Percentiles rank a stretch among this genome's conserved stretches.
Conservation (phyloP, 2,113 vertebrate genomes). For the Anhinga rufa region DNA sequence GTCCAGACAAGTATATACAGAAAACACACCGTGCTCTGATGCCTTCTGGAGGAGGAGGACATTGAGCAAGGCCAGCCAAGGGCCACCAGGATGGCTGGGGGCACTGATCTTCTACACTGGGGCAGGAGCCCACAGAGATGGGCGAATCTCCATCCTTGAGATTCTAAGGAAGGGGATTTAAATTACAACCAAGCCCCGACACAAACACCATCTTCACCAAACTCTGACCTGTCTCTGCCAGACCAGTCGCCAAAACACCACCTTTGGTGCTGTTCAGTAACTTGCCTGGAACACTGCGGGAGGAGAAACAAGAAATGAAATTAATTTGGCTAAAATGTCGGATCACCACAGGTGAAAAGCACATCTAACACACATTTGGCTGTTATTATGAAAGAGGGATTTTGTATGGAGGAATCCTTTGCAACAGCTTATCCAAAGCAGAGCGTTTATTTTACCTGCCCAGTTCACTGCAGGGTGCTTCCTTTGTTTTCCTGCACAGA, state of each 20-base stretch:
- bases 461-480: not conserved
- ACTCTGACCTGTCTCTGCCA: not conserved
- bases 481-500: not conserved
- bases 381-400: not conserved
- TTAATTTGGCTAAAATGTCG: not conserved
- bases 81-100: not conserved
- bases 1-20: not conserved
- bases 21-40: not conserved
- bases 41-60: not conserved
- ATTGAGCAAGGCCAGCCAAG: not conserved
- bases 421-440: not conserved
- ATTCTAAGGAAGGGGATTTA: not conserved
- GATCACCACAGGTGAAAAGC: not conserved
- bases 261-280: not conserved
- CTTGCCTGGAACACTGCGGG: fast-evolving
- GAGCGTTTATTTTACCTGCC: not conserved
- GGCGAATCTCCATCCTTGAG: not conserved
- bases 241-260: not conserved
- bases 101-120: not conserved
- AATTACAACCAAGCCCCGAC: not conserved
- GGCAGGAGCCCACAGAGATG: not conserved
- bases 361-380: not conserved
- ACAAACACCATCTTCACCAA: not conserved
- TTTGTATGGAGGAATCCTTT: not conserved
- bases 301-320: not conserved